A percentile compares a stretch with the other conserved stretches of the same genome.
Conservation (phyloP, 1,140 invertebrate genomes). For the Periplaneta americana region DNA sequence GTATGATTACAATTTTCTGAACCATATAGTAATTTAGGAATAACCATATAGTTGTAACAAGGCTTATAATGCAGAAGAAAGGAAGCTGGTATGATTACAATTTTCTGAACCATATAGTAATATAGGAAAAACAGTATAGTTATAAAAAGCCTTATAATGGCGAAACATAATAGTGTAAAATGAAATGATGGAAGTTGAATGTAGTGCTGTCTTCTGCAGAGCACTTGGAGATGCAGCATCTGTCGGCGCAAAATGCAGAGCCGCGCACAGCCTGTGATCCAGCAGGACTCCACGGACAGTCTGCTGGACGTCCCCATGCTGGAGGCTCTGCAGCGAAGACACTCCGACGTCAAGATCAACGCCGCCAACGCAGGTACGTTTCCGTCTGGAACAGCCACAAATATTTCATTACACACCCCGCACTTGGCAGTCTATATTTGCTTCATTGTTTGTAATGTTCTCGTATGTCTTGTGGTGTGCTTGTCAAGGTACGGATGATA, state of each 20-base stretch:
- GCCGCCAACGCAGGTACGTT: neutral
- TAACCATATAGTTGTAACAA: no score
- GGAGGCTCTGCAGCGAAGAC: conserved; percentile 65
- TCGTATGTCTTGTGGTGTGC: no score
- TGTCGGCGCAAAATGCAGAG: conserved; percentile 73
- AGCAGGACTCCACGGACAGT: conserved; percentile 73
- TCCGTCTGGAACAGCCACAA: neutral
- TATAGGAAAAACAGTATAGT: no score
- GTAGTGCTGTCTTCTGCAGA: conserved; percentile 50
- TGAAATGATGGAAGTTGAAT: no score
- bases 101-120: no score
- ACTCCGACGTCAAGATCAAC: conserved; percentile 66
- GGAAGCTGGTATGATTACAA: no score
- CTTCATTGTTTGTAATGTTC: neutral
- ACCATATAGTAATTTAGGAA: no score
- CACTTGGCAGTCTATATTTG: neutral
- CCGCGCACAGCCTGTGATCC: conserved; percentile 53
- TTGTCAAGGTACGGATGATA: no score
- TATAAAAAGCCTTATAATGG: no score
- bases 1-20: no score
- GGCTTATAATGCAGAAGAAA: no score
- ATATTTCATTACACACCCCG: neutral
- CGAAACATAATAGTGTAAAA: no score
- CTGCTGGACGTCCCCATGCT: conserved; percentile 69
- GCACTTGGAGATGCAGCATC: conserved; percentile 71